Evolutionary conservation across 2,797 vertebrate species (phyloP).

Genomic region (Xiphophorus birchmanni): DNA sequence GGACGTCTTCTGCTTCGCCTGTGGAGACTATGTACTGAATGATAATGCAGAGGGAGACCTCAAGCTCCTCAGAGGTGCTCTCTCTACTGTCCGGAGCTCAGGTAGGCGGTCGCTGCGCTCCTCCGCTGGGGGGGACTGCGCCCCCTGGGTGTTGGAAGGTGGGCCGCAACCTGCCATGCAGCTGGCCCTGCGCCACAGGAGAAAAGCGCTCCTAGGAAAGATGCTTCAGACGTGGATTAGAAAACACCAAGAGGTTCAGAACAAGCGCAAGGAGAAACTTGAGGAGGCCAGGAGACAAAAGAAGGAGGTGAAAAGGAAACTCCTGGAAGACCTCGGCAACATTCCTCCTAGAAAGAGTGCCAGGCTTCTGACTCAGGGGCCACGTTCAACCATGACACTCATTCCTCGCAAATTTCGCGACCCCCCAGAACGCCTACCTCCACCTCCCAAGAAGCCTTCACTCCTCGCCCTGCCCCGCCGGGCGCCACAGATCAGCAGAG

Average conservation of each 20-base stretch:
- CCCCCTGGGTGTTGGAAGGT: conserved; percentile 73
- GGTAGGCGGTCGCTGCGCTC: conserved; percentile 91
- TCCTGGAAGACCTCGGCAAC: conserved; percentile 91
- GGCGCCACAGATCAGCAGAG: conserved; percentile 69
- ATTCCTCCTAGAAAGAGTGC: conserved; percentile 96
- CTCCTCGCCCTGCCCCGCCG: conserved; percentile 72
- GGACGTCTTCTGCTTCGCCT: conserved; percentile 96
- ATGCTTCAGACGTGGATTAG: conserved; percentile 85
- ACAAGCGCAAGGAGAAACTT: conserved; percentile 82
- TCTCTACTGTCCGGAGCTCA: conserved; percentile 88
- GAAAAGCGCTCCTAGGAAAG: conserved; percentile 88
- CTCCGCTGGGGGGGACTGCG: conserved; percentile 74
- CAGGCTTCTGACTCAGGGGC: conserved; percentile 89
- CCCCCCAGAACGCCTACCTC: conserved; percentile 80
- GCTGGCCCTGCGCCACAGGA: conserved; percentile 89
- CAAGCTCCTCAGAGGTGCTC: conserved; percentile 92
- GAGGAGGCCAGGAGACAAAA: conserved; percentile 88
- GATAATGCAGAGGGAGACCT: conserved; percentile 97
- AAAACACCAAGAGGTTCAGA: conserved; percentile 83
- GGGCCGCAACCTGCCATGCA: conserved; percentile 88
- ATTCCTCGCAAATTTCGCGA: conserved; percentile 90
- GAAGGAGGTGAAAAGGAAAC: conserved; percentile 90
- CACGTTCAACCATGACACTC: conserved; percentile 81
- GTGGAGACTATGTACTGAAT: conserved; percentile 96
- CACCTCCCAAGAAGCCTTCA: conserved; percentile 68